phyloP scores from a whole-genome alignment of 2,797 vertebrate species.

The Euphonia xanthogaster region DNA sequence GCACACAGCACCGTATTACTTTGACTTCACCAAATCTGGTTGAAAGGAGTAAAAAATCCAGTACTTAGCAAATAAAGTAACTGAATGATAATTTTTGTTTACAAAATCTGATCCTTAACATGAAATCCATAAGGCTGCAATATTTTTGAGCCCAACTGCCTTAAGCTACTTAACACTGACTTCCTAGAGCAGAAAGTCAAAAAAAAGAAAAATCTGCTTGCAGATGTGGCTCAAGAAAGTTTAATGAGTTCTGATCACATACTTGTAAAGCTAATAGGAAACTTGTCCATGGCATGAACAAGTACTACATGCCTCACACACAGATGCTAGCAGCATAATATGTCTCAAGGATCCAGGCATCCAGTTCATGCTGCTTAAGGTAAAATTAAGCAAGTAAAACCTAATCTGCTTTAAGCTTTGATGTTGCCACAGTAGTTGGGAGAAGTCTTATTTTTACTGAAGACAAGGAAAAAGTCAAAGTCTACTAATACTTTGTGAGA shows the following conservation, averaged over 20 bases:
- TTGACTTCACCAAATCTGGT: conserved; percentile 37
- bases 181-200: conserved; percentile 10
- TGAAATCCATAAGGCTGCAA: background rate
- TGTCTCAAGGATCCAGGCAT: background rate
- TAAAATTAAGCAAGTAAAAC: conserved; percentile 38
- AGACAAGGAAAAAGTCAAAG: background rate
- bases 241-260: background rate
- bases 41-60: conserved; percentile 8
- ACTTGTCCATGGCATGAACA: background rate
- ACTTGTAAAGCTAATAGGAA: background rate
- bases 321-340: background rate
- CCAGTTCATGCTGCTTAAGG: background rate
- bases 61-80: conserved; percentile 41
- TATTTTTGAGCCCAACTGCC: conserved; percentile 25
- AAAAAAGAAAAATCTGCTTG: conserved; percentile 10
- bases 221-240: background rate
- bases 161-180: background rate
- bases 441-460: background rate
- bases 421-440: background rate
- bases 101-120: conserved; percentile 53
- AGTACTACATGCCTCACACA: background rate
- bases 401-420: conserved; percentile 36
- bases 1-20: conserved; percentile 26
- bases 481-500: background rate
- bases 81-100: conserved; percentile 15